Percentiles rank a stretch among this genome's conserved stretches.
Evolutionary conservation across 2,113 vertebrate genomes (phyloP).

Genomic region (Varanus komodoensis): DNA sequence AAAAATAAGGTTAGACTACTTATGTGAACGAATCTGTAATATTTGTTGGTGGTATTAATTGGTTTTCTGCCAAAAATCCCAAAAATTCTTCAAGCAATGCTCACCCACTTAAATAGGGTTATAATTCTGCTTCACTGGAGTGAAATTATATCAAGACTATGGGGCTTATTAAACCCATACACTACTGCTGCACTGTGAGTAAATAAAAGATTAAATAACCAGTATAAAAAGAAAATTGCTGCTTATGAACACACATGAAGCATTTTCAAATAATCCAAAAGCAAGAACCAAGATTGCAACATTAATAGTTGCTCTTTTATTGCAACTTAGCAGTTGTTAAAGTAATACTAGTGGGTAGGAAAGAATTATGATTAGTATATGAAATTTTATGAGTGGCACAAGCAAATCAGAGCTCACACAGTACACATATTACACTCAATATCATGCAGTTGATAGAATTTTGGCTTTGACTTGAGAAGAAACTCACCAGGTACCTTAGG

Average conservation of each 20-base stretch:
- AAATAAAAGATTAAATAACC: background rate
- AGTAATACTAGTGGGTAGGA: background rate
- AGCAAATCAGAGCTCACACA: background rate
- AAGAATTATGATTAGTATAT: background rate
- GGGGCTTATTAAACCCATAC: background rate
- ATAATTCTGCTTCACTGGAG: slow-evolving; percentile 8
- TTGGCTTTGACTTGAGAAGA: too few species aligned
- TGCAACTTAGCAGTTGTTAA: background rate
- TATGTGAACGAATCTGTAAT: background rate
- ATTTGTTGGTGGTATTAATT: background rate
- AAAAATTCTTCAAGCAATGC: background rate
- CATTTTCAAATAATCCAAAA: background rate
- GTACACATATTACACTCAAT: background rate
- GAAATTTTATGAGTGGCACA: background rate
- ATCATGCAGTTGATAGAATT: background rate
- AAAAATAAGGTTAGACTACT: background rate
- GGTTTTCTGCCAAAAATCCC: slow-evolving; percentile 18
- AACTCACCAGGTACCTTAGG: background rate
- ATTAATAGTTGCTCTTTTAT: background rate
- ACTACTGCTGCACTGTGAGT: background rate
- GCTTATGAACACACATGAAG: background rate
- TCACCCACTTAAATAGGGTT: slow-evolving; percentile 17
- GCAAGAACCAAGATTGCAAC: background rate
- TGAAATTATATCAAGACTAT: background rate
- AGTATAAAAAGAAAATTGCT: background rate